A percentile compares a stretch with the other conserved stretches of the same genome.
phyloP scores from a whole-genome alignment of 2,888 invertebrate genomes.

The Microctonus hyperodae region DNA sequence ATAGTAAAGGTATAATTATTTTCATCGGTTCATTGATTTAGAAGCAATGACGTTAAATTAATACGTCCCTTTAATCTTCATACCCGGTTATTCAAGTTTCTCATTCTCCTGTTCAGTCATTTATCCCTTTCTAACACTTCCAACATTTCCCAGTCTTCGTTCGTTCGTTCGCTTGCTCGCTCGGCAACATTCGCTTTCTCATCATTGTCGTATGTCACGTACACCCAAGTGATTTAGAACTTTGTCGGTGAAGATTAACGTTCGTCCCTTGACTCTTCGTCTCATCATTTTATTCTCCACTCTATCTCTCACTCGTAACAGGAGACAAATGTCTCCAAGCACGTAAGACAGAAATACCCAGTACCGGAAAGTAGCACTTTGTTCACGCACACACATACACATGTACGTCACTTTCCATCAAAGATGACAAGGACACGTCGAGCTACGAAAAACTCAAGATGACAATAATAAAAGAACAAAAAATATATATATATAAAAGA shows the following conservation, averaged over 20 bases:
- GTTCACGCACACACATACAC: conserved; percentile 1
- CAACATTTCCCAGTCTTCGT: neutral
- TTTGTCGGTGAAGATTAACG: conserved; percentile 11
- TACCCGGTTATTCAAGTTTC: neutral
- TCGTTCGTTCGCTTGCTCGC: conserved; percentile 4
- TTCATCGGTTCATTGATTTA: neutral
- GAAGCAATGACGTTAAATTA: neutral
- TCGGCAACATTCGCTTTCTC: conserved; percentile 22
- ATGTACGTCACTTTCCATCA: conserved; percentile 9
- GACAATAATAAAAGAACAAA: conserved; percentile 14
- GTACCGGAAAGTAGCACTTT: conserved; percentile 30
- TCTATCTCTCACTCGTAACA: conserved; percentile 25
- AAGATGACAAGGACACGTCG: conserved; percentile 1
- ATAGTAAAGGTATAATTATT: neutral
- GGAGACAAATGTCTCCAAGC: conserved; percentile 31
- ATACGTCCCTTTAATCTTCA: neutral
- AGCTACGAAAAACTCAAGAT: conserved; percentile 2
- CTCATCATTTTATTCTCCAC: neutral
- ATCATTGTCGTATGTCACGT: conserved; percentile 20
- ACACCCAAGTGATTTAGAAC: conserved; percentile 17
- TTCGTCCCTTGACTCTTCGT: conserved; percentile 8
- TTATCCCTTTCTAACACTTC: neutral
- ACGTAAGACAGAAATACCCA: conserved; percentile 32
- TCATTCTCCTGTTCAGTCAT: neutral
- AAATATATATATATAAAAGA: conserved; percentile 19